Evolutionary conservation across 2,113 vertebrate genomes (phyloP).

Genomic region (Oryzias celebensis): DNA sequence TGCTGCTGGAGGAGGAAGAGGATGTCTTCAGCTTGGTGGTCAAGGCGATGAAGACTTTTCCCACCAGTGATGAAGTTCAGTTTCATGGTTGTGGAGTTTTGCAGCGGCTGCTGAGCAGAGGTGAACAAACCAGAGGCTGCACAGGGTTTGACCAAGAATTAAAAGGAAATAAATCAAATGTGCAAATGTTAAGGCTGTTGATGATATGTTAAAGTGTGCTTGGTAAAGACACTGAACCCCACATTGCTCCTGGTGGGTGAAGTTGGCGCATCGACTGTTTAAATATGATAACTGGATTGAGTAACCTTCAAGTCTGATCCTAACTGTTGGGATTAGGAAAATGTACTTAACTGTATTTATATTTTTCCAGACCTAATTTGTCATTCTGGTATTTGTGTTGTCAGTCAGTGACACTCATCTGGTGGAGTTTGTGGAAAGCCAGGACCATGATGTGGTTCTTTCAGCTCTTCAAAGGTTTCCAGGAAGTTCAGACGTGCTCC

Average conservation of each 20-base stretch:
- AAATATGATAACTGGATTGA: too few species aligned
- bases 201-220: too few species aligned
- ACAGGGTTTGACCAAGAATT: too few species aligned
- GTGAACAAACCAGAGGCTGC: constrained; percentile 61
- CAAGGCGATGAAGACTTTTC: constrained; percentile 85
- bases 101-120: constrained; percentile 85
- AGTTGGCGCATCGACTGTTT: too few species aligned
- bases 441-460: constrained; percentile 86
- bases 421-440: constrained; percentile 91
- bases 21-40: constrained; percentile 89
- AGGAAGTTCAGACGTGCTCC: constrained; percentile 80
- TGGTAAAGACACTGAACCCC: too few species aligned
- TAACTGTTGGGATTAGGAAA: too few species aligned
- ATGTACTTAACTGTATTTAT: too few species aligned
- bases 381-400: constrained; percentile 1
- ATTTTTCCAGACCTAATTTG: not conserved
- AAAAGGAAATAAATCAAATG: too few species aligned
- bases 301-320: too few species aligned
- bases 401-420: constrained; percentile 88
- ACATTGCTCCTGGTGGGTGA: too few species aligned
- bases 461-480: constrained; percentile 79
- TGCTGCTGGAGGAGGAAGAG: constrained; percentile 87
- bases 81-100: constrained; percentile 86
- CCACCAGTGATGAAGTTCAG: constrained; percentile 84
- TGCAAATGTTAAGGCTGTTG: too few species aligned